A percentile compares a stretch with the other conserved stretches of the same genome.
These are phyloP conservation scores for Drosophila basisetae DNA, from an alignment of 2,888 invertebrate species.

Conservation along the genomic window DNA sequence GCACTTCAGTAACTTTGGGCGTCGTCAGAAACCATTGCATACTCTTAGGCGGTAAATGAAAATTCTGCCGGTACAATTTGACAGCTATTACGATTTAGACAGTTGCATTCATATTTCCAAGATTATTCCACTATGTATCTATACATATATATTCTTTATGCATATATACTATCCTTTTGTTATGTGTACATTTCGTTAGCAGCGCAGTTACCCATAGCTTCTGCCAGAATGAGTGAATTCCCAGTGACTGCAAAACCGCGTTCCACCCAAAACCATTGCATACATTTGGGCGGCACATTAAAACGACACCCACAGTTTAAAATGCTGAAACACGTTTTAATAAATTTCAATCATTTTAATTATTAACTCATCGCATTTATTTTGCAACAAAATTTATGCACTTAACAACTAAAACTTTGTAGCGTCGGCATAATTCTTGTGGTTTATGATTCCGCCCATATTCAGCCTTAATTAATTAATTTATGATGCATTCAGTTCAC, in stretches of 20 bases:
- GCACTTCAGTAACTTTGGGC: background rate
- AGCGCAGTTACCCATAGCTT: background rate
- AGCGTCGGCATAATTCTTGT: constrained; percentile 30
- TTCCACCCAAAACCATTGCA: constrained; percentile 24
- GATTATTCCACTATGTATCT: background rate
- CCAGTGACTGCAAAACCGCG: background rate
- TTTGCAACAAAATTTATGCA: constrained; percentile 10
- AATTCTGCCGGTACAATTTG: background rate
- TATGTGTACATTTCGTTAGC: background rate
- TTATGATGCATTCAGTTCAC: constrained; percentile 27
- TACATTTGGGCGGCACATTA: constrained; percentile 38
- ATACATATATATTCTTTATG: background rate
- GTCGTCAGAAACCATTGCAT: background rate
- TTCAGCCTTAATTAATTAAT: constrained; percentile 59
- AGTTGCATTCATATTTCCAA: background rate
- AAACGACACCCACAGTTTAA: background rate
- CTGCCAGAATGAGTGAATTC: background rate
- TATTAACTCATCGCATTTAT: constrained; percentile 43
- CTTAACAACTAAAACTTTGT: constrained; percentile 10
- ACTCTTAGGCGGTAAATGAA: background rate
- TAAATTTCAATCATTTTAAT: constrained; percentile 3
- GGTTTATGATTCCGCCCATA: constrained; percentile 12
- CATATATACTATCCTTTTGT: background rate
- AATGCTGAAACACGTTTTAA: background rate
- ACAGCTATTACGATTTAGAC: background rate